Base-by-base conservation (phyloP, 1,140 invertebrate genomes). In the Pectinophora gossypiella region DNA sequence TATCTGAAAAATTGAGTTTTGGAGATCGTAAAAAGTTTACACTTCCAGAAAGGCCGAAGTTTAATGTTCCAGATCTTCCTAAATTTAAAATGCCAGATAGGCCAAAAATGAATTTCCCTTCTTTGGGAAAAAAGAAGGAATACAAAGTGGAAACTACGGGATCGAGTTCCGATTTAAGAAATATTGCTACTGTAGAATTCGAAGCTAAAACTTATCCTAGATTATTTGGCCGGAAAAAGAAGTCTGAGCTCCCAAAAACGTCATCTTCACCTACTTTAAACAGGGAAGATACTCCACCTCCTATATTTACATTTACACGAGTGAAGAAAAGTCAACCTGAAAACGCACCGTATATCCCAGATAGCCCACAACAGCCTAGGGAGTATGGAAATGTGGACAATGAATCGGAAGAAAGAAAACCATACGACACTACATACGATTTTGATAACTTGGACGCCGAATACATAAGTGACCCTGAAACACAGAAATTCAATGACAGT, bases 151-250 rank as follows among this genome's bases (percentile, higher is more conserved):
- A 90, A 54, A 89, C 45, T 83, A 23, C 86, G 59, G 55, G 54
- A 22, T 68, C 76, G 1, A 73, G 72, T 51, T 72, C 48, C 57
- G 90, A 84, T 71, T 88, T 88, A 81, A 90, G 79, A 61, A 70
- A 78, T 61, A 61, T 72, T 9, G 77, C 72, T 4, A 72, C 73
- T 71, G 93, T 90, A 36, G 90, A 92, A 19, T 94, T 94, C 75
- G 92, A 94, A 70, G 93, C 93, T 53, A 91, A 91, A 58, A 95
- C 94, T 0, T 94, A 93, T 76, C 94, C 94, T 0, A 89, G 93
- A 48, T 87, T 95, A 22, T 94, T 95, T 64, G 90, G 91, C 35
- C 91, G 89, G 56, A 93, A 92, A 58, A 91, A 81, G 22, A 88
- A 85, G 21, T 63, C 59, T n/a, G 62, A 84, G 54, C 48, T 76